Evolutionary conservation across 1,140 invertebrate species (phyloP).

Genomic region (Drosophila varians): DNA sequence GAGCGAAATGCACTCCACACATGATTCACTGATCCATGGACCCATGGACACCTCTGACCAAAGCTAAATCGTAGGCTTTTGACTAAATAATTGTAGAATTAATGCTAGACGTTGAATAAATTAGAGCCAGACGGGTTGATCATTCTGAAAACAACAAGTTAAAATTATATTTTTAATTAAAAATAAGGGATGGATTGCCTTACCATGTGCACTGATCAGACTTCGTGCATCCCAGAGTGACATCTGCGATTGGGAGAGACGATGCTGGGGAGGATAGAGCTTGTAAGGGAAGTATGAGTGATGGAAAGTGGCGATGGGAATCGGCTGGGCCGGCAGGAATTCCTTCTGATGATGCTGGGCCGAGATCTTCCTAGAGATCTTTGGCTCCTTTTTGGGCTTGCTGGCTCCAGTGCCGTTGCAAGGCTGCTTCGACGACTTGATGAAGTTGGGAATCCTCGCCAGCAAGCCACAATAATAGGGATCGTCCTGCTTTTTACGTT

Average conservation of each 20-base stretch:
- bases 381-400: conserved; percentile 74
- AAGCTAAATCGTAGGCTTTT: conserved; percentile 57
- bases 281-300: conserved; percentile 80
- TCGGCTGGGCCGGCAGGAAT: conserved; percentile 51
- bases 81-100: conserved; percentile 69
- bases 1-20: conserved; percentile 73
- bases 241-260: conserved; percentile 79
- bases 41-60: conserved; percentile 30
- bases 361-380: conserved; percentile 81
- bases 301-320: conserved; percentile 79
- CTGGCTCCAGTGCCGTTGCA: conserved; percentile 30
- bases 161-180: neutral
- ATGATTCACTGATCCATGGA: conserved; percentile 15
- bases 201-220: conserved; percentile 82
- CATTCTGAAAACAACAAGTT: conserved; percentile 53
- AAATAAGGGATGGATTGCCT: neutral
- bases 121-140: conserved; percentile 52
- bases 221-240: conserved; percentile 83
- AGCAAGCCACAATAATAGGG: conserved; percentile 93
- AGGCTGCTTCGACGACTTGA: conserved; percentile 83
- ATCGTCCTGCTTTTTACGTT: conserved; percentile 87
- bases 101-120: conserved; percentile 75
- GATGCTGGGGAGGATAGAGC: conserved; percentile 73
- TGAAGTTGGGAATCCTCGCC: conserved; percentile 93
- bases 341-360: conserved; percentile 62